Percentiles rank a stretch among this genome's conserved stretches.
Evolutionary conservation across 2,113 vertebrate genomes (phyloP).

Genomic region (Regulus satrapa): DNA sequence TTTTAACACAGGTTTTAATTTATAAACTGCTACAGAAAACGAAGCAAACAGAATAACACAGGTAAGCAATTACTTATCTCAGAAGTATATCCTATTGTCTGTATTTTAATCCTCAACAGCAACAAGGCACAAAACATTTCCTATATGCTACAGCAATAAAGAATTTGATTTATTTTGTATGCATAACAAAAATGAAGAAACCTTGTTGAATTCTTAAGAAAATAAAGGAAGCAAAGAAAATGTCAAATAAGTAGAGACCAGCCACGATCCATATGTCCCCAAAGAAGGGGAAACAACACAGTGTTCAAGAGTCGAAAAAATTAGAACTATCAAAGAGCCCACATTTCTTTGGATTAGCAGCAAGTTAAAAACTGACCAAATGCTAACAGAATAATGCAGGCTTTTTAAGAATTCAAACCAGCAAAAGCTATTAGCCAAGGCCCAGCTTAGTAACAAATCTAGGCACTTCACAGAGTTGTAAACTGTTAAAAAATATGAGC

Average conservation of each 20-base stretch:
- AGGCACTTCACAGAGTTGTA: background rate
- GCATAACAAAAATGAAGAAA: background rate
- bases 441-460: background rate
- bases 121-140: background rate
- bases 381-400: background rate
- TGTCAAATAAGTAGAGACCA: background rate
- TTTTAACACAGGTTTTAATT: background rate
- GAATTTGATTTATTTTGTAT: background rate
- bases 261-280: background rate
- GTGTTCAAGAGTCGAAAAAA: background rate
- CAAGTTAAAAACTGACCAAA: background rate
- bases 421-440: background rate
- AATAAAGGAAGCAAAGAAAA: background rate
- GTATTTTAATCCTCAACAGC: background rate
- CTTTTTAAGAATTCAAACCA: background rate
- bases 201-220: background rate
- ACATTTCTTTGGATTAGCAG: background rate
- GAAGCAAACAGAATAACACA: background rate
- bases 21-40: background rate
- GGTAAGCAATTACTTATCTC: background rate
- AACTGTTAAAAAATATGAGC: background rate
- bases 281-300: background rate
- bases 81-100: background rate
- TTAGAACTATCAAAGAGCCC: background rate
- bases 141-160: background rate